Evolutionary conservation across 1,140 invertebrate species (phyloP), one percentile per base, ranked within the genome.

Genomic region (Drosophila punjabiensis): DNA sequence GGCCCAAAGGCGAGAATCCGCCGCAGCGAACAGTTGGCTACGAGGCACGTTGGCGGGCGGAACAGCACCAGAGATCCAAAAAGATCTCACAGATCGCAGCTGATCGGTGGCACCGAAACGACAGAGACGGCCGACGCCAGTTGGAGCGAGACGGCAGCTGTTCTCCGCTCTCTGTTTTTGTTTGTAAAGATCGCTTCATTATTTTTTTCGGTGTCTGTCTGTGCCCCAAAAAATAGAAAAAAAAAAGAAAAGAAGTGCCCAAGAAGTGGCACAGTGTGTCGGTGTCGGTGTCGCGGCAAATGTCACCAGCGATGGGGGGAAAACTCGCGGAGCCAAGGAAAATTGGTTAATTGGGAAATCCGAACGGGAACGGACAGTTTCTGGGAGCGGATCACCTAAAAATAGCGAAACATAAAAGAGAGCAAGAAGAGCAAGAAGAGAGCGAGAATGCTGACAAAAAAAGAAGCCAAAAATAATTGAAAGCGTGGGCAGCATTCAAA

Each of bases 11-110:
- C 68, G 33, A 67, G 35, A 60, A 53, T 39, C 69, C 39, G 39
- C 30, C 74, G 48, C 64, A 30, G 45, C 69, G 61, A 87, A 82
- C 85, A 88, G 85, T 87, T 87, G 80, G 77, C 64, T 55, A 69
- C 78, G 78, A 80, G 69, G 67, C 78, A 75, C 81, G 69, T 78
- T 81, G 78, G 78, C 81, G 85, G 85, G 78, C 85, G 78, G 66
- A 69, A 68, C 55, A 69, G 65, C 55, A 39, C 13, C 20, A 58
- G 35, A 58, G 55, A 28, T n/a, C 45, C 53, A 20, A 62, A 28
- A 50, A 62, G 39, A 52, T 43, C 75, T 56, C 82, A 32, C 45
- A 50, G 45, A 52, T 32, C 75, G 63, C 82, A 82, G 82, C 82
- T 82, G 81, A 82, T 83, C 81, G 64, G 20, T 11, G 67, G 52